These are phyloP conservation scores for Drosophila tropicalis DNA, from an alignment of 1,140 invertebrate genomes.

Conservation along the genomic window DNA sequence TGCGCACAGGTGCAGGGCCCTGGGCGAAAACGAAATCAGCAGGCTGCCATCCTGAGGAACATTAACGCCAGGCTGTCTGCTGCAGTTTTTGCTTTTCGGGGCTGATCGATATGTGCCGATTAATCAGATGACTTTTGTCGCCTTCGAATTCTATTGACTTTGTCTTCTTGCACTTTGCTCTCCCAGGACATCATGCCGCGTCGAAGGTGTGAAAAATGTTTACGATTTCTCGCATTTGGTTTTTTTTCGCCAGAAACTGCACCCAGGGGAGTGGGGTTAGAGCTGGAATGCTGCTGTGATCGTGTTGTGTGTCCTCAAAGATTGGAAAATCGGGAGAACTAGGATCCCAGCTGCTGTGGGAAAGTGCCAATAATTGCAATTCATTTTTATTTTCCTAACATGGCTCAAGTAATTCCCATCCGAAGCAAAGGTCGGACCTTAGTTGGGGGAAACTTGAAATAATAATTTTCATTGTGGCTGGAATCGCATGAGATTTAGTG, in stretches of 20 bases:
- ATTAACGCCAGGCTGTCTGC: constrained; percentile 74
- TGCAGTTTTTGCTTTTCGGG: constrained; percentile 35
- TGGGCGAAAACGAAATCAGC: constrained; percentile 28
- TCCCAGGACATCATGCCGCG: constrained; percentile 57
- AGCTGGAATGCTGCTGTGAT: constrained; percentile 33
- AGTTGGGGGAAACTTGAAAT: too few species aligned
- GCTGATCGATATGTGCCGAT: constrained; percentile 76
- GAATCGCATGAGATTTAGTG: too few species aligned
- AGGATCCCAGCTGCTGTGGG: constrained; percentile 61
- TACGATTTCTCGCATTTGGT: constrained; percentile 45
- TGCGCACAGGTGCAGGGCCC: constrained; percentile 67
- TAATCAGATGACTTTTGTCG: constrained; percentile 73
- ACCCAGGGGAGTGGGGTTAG: constrained; percentile 53
- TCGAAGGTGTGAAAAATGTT: constrained; percentile 72
- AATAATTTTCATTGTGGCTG: neutral
- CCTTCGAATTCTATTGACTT: constrained; percentile 16
- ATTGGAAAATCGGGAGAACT: neutral
- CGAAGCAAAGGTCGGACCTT: too few species aligned
- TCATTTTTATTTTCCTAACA: neutral
- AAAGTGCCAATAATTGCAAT: constrained; percentile 36
- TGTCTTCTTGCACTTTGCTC: neutral
- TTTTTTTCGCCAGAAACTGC: constrained; percentile 59
- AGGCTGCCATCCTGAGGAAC: constrained; percentile 41
- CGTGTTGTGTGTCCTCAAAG: constrained; percentile 65
- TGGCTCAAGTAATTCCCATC: too few species aligned